Evolutionary conservation across 2,113 vertebrate genomes (phyloP).

Genomic region (Daubentonia madagascariensis): DNA sequence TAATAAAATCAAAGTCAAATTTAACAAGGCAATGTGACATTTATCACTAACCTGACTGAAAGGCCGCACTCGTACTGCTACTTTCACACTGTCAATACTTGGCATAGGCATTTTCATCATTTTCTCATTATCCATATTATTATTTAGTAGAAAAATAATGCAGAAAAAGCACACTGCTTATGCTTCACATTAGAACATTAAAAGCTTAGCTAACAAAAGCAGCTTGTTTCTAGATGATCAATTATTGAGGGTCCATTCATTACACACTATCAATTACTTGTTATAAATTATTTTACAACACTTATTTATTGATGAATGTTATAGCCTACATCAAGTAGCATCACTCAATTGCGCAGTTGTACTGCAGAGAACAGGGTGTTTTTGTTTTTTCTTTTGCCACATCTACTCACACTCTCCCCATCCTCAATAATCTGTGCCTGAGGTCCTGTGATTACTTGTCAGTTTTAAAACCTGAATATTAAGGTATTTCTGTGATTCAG

Average conservation of each 20-base stretch:
- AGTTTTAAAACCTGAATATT: constrained; percentile 62
- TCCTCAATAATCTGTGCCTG: constrained; percentile 39
- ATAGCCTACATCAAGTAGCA: constrained; percentile 13
- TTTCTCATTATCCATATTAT: constrained; percentile 26
- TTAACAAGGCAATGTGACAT: constrained; percentile 28
- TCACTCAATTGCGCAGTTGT: not conserved
- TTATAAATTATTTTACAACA: constrained; percentile 75
- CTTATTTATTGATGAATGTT: constrained; percentile 63
- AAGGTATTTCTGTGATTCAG: constrained; percentile 47
- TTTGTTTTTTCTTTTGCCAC: not conserved
- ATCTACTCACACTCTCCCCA: not conserved
- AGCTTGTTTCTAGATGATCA: constrained; percentile 41
- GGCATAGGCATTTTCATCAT: constrained; percentile 72
- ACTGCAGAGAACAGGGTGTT: not conserved
- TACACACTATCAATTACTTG: constrained; percentile 70
- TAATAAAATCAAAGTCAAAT: constrained; percentile 57
- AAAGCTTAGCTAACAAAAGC: constrained; percentile 52
- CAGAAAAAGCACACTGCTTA: constrained; percentile 20
- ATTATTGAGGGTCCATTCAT: constrained; percentile 68
- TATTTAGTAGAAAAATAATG: constrained; percentile 58
- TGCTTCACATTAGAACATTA: not conserved
- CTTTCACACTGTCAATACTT: constrained; percentile 85
- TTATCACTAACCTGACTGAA: constrained; percentile 89
- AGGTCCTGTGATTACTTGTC: constrained; percentile 19
- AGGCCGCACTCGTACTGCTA: constrained; percentile 86